Percentiles rank a stretch among this genome's conserved stretches.
These are phyloP conservation scores for Apodemia mormo DNA, from an alignment of 2,888 invertebrate species.

Conservation along the genomic window DNA sequence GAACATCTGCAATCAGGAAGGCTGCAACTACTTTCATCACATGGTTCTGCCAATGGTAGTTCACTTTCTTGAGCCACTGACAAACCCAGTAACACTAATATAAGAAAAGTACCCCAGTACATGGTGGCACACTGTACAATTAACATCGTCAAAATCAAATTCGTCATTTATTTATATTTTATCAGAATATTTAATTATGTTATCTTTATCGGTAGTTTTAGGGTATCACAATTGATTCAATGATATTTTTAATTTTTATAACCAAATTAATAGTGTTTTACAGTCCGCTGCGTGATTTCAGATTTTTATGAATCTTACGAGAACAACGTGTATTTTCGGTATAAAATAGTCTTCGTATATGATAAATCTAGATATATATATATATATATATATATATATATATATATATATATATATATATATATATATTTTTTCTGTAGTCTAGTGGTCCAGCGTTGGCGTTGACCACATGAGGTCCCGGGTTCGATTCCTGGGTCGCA, in stretches of 20 bases:
- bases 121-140: background rate
- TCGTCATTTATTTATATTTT: conserved; percentile 1
- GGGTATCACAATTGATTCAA: background rate
- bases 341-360: too few species aligned
- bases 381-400: too few species aligned
- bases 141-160: background rate
- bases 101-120: conserved; percentile 20
- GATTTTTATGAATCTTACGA: too few species aligned
- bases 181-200: background rate
- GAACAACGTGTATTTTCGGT: too few species aligned
- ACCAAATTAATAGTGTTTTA: too few species aligned
- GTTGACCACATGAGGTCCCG: too few species aligned
- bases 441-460: too few species aligned
- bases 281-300: too few species aligned
- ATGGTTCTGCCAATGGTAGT: conserved; percentile 52
- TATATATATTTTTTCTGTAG: too few species aligned
- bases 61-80: conserved; percentile 27
- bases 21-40: conserved; percentile 62
- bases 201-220: background rate
- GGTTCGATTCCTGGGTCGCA: too few species aligned
- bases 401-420: too few species aligned
- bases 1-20: conserved; percentile 81
- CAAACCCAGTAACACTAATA: conserved; percentile 20
- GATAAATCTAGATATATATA: too few species aligned
- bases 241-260: background rate